Percentiles rank a stretch among this genome's conserved stretches.
Conservation (phyloP, 2,888 invertebrate species). For the Junonia oenone region DNA sequence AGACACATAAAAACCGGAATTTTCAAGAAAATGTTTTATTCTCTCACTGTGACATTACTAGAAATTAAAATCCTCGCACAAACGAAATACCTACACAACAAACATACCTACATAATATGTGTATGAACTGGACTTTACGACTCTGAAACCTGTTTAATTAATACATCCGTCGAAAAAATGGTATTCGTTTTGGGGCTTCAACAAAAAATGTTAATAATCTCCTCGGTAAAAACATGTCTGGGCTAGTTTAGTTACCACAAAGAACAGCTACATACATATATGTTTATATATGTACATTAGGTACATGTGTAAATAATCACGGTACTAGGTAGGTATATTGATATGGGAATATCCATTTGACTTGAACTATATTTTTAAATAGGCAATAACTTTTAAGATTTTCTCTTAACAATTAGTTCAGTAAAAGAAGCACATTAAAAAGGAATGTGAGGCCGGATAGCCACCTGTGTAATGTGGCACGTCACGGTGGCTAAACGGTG, state of each 20-base stretch:
- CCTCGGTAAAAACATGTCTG: background rate
- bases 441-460: slow-evolving; percentile 6
- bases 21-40: too few species aligned
- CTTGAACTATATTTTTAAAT: too few species aligned
- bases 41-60: background rate
- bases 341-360: too few species aligned
- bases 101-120: too few species aligned
- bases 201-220: background rate
- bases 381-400: too few species aligned
- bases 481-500: slow-evolving; percentile 9
- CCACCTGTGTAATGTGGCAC: slow-evolving; percentile 15
- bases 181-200: background rate
- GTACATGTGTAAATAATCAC: too few species aligned
- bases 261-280: background rate
- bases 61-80: background rate
- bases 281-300: background rate
- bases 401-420: too few species aligned
- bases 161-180: background rate
- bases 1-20: background rate
- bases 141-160: background rate
- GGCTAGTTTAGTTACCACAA: too few species aligned
- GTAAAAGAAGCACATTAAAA: background rate
- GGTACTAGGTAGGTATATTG: too few species aligned
- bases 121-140: background rate
- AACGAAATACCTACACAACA: background rate